These are phyloP conservation scores for Gopherus evgoodei DNA, from an alignment of 2,113 vertebrate genomes.

Conservation along the genomic window DNA sequence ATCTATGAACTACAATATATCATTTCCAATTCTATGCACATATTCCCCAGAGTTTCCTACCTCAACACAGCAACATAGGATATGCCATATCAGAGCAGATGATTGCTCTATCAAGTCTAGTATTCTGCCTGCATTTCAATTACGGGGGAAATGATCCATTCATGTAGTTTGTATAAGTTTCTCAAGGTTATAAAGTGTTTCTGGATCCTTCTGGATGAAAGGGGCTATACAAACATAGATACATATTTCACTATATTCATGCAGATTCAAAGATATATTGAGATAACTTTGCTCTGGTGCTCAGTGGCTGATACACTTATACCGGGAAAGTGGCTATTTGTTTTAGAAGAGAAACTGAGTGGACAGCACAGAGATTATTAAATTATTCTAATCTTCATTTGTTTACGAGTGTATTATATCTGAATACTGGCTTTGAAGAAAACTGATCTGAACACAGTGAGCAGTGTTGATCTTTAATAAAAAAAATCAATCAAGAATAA, in stretches of 20 bases:
- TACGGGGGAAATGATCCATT: not conserved
- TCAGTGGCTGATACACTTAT: not conserved
- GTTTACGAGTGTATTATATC: not conserved
- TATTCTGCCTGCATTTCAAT: constrained; percentile 48
- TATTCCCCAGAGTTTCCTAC: constrained; percentile 25
- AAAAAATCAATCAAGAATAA: not conserved
- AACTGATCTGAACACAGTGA: not conserved
- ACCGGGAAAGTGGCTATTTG: not conserved
- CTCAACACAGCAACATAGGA: not conserved
- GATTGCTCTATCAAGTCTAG: constrained; percentile 30
- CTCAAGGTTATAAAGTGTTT: constrained; percentile 57
- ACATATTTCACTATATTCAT: not conserved
- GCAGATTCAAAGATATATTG: not conserved
- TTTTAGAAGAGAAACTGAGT: not conserved
- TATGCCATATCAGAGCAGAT: not conserved
- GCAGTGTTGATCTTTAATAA: not conserved
- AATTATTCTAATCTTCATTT: not conserved
- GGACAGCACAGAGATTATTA: not conserved
- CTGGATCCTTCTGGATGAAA: constrained; percentile 14
- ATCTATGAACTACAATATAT: not conserved
- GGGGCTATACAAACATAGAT: not conserved
- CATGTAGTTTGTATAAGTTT: not conserved
- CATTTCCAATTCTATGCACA: constrained; percentile 31
- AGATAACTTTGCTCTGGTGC: not conserved
- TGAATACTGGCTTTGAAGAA: not conserved